Evolutionary conservation across 2,113 vertebrate genomes (phyloP), one percentile per base, ranked within the genome.

Genomic region (Calidris pugnax): DNA sequence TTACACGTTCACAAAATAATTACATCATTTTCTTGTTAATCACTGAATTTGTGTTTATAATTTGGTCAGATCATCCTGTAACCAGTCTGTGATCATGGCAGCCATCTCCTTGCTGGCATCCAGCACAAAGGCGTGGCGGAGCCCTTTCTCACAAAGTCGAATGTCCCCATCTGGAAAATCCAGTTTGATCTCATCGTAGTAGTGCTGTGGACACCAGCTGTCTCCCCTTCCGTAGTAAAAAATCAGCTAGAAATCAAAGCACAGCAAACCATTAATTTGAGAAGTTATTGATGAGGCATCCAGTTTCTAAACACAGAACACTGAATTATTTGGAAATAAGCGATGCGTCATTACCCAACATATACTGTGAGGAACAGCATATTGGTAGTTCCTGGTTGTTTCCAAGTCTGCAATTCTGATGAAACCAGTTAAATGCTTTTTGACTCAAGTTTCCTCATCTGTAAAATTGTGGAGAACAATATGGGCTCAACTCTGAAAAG

Each of bases 191-290:
- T 99, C 99, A 24, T 99, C 98, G 12, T 99, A 99, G 93, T 98
- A 99, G 47, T 98, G 90, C 53, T 98, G 95, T 7, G 99, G 99
- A 81, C 99, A 99, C 99, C 99, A 99, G 69, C 74, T 75, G 95
- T 99, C 99, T 55, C 77, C 84, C 7, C 97, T 95, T 41, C 99
- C 99, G 27, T 99, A 99, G 92, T 99, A 99, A 97, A 99, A 99
- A 59, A 98, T 98, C 26, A 99, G 98, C 99, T 99, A 87, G 59
- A 98, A 98, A 85, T 55, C 47, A 97, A 93, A 97, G 59, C 28
- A 87, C 21, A 93, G 48, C 27, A 88, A 89, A 85, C 18, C 16
- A 28, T 84, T 69, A 90, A 56, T 39, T 35, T 95, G 60, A 94
- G 85, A 78, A 89, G n/a, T 33, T 63, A 55, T 17, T 14, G n/a